These are phyloP conservation scores for Aphelenchoides besseyi DNA, from an alignment of 1,140 invertebrate genomes.

Conservation along the genomic window DNA sequence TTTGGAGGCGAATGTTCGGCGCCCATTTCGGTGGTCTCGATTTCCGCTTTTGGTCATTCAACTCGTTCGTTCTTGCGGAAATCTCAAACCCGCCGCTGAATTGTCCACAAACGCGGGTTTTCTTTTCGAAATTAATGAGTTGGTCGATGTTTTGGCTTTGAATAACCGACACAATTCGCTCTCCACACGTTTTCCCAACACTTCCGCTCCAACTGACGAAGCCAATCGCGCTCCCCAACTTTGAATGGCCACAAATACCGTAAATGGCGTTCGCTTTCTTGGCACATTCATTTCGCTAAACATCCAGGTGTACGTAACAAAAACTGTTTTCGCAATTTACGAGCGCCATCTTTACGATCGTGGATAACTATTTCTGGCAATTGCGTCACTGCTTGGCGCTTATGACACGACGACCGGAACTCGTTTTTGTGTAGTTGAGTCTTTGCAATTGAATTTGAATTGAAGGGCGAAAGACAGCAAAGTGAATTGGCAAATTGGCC, in stretches of 20 bases:
- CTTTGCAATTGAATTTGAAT: too few species aligned
- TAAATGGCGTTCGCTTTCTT: background rate
- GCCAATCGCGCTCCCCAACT: background rate
- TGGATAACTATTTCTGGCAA: background rate
- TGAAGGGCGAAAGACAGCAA: too few species aligned
- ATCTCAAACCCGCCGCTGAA: too few species aligned
- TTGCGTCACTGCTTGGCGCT: background rate
- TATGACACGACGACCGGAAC: background rate
- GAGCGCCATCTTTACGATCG: background rate
- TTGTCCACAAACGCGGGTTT: constrained; percentile 1
- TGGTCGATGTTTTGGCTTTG: background rate
- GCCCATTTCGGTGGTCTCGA: too few species aligned
- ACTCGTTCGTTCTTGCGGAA: background rate
- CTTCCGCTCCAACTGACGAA: background rate
- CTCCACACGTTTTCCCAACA: background rate
- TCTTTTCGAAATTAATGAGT: background rate
- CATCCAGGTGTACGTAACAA: too few species aligned
- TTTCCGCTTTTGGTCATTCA: background rate
- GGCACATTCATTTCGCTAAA: background rate
- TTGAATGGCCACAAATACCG: background rate
- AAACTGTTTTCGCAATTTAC: background rate
- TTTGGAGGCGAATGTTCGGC: too few species aligned
- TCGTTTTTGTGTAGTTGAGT: too few species aligned
- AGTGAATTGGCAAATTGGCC: background rate
- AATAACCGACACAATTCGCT: too few species aligned